Percentiles rank a stretch among this genome's conserved stretches.
These are phyloP conservation scores for Odontocolon sp. DNA, from an alignment of 2,888 invertebrate genomes.

Conservation along the genomic window DNA sequence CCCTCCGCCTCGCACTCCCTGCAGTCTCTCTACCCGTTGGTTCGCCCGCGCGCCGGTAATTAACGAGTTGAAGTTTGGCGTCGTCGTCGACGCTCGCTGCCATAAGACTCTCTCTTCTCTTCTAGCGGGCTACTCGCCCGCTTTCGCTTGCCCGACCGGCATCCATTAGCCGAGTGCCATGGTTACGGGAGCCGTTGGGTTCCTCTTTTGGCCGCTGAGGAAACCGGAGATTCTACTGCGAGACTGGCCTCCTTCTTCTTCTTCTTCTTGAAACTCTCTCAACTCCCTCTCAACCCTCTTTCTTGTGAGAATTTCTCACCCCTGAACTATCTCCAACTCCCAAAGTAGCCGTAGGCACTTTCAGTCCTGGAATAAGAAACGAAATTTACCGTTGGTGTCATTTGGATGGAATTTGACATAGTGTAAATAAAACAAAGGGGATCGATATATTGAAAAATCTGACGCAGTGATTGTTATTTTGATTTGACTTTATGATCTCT, in stretches of 20 bases:
- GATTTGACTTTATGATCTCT: conserved; percentile 35
- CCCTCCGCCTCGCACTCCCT: conserved; percentile 64
- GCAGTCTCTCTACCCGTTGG: too few species aligned
- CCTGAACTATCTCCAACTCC: conserved; percentile 30
- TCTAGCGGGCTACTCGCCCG: too few species aligned
- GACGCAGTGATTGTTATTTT: not conserved
- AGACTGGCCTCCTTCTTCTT: conserved; percentile 52
- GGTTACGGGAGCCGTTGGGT: conserved; percentile 69
- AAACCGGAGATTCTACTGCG: conserved; percentile 66
- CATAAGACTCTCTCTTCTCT: conserved; percentile 58
- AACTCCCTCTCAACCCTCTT: not conserved
- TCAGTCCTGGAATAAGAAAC: not conserved
- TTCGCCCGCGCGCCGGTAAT: conserved; percentile 76
- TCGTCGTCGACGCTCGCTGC: conserved; percentile 67
- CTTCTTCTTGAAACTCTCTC: conserved; percentile 1
- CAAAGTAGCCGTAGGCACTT: conserved; percentile 7
- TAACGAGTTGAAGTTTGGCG: conserved; percentile 81
- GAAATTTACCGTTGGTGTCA: not conserved
- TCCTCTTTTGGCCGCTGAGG: conserved; percentile 75
- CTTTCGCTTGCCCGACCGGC: conserved; percentile 65
- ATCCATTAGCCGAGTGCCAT: conserved; percentile 80
- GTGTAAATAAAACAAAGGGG: not conserved
- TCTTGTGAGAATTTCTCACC: conserved; percentile 55
- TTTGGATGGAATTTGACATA: not conserved
- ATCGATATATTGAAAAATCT: not conserved